Evolutionary conservation across 2,113 vertebrate species (phyloP).

Genomic region (Petrocephalus microphthalmus): DNA sequence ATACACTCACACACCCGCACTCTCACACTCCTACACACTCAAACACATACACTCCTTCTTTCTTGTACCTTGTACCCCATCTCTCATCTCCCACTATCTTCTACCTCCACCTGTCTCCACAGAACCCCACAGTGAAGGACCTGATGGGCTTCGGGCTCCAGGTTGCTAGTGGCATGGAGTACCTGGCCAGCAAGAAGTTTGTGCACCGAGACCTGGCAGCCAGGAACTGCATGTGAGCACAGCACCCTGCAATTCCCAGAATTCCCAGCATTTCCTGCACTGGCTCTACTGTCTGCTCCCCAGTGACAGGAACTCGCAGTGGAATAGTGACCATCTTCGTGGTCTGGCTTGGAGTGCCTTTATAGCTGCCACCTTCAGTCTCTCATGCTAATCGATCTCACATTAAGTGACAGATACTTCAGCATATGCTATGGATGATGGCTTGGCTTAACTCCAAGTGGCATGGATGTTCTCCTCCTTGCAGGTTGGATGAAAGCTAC

Average conservation of each 20-base stretch:
- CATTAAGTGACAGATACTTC: too few relatives aligned
- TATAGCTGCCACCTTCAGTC: too few relatives aligned
- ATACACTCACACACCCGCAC: too few relatives aligned
- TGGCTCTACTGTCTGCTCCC: not conserved
- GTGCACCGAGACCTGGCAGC: conserved; percentile 95
- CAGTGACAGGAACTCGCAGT: too few relatives aligned
- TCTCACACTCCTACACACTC: not conserved
- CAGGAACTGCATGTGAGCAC: conserved; percentile 96
- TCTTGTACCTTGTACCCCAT: not conserved
- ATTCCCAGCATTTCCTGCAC: not conserved
- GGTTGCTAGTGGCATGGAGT: conserved; percentile 96
- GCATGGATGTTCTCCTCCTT: not conserved
- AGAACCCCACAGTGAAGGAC: conserved; percentile 98
- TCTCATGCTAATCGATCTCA: too few relatives aligned
- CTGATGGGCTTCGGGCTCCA: conserved; percentile 97
- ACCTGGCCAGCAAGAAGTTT: conserved; percentile 98
- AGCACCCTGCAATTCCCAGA: not conserved
- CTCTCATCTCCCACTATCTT: not conserved
- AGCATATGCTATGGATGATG: not conserved
- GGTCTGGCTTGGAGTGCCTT: too few relatives aligned
- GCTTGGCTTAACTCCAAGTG: not conserved
- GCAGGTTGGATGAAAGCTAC: conserved; percentile 97
- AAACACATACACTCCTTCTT: not conserved
- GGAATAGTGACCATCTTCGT: too few relatives aligned
- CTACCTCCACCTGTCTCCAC: conserved; percentile 33